Percentiles rank a stretch among this genome's conserved stretches.
Evolutionary conservation across 2,113 vertebrate species (phyloP).

Genomic region (Malurus alboscapulatus): DNA sequence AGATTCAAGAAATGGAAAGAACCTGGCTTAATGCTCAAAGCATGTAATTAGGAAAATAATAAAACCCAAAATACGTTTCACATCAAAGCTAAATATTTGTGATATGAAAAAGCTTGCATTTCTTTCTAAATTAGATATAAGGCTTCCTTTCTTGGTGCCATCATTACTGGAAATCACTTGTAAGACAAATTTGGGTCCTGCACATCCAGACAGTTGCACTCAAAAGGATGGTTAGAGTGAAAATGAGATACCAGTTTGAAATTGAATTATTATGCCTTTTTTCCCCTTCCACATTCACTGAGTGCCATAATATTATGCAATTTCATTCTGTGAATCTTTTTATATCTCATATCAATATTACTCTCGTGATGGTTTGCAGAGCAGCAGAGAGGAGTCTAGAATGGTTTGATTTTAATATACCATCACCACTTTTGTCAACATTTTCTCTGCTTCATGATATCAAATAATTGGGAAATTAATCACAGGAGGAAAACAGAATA

Average conservation of each 20-base stretch:
- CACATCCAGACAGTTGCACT: not conserved
- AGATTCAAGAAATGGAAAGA: not conserved
- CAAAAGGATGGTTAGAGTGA: not conserved
- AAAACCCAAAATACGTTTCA: not conserved
- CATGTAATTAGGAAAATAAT: not conserved
- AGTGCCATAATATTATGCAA: not conserved
- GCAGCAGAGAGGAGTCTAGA: not conserved
- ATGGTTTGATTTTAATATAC: not conserved
- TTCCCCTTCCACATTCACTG: not conserved
- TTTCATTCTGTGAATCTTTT: not conserved
- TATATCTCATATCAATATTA: not conserved
- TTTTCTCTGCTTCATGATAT: not conserved
- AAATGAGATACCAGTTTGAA: not conserved
- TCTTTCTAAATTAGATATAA: not conserved
- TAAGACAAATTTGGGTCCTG: not conserved
- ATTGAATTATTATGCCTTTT: not conserved
- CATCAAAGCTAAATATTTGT: not conserved
- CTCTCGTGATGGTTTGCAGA: not conserved
- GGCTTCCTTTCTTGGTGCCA: not conserved
- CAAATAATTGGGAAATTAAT: not conserved
- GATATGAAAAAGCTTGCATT: not conserved
- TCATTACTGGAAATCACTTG: not conserved
- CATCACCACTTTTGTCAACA: not conserved
- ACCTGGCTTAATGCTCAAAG: not conserved
- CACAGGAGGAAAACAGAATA: not conserved